These are phyloP conservation scores for Andrena bucephala DNA, from an alignment of 2,888 invertebrate species.

Conservation along the genomic window DNA sequence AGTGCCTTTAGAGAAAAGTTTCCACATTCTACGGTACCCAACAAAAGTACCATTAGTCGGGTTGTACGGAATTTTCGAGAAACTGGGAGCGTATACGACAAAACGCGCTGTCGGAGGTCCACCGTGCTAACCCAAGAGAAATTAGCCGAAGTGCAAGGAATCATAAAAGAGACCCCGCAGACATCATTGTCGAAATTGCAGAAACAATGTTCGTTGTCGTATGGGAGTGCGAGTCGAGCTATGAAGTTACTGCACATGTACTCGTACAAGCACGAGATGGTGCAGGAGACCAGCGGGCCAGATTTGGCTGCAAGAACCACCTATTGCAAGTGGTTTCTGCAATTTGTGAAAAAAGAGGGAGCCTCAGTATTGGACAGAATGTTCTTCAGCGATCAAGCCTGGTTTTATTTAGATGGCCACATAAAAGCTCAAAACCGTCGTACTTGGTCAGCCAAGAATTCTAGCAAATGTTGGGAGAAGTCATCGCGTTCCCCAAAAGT, in stretches of 20 bases:
- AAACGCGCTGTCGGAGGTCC: neutral
- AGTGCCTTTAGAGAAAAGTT: neutral
- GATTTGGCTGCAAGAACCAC: neutral
- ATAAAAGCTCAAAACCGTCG: no score
- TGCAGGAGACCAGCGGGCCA: neutral
- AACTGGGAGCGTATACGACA: neutral
- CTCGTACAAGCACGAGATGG: neutral
- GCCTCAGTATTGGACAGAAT: no score
- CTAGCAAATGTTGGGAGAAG: no score
- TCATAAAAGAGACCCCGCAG: neutral
- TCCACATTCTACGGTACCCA: slow-evolving; percentile 1
- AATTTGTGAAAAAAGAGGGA: neutral
- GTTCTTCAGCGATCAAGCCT: no score
- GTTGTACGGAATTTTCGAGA: neutral
- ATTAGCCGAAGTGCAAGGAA: neutral
- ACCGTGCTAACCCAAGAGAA: neutral
- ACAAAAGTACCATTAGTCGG: neutral
- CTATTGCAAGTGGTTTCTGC: neutral
- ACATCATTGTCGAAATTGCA: neutral
- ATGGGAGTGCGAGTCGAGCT: neutral
- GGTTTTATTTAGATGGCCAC: no score
- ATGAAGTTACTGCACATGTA: neutral
- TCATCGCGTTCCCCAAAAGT: no score
- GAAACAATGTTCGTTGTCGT: neutral
- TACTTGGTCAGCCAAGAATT: no score